phyloP scores from a whole-genome alignment of 2,888 invertebrate species.

The Ophraella communa region DNA sequence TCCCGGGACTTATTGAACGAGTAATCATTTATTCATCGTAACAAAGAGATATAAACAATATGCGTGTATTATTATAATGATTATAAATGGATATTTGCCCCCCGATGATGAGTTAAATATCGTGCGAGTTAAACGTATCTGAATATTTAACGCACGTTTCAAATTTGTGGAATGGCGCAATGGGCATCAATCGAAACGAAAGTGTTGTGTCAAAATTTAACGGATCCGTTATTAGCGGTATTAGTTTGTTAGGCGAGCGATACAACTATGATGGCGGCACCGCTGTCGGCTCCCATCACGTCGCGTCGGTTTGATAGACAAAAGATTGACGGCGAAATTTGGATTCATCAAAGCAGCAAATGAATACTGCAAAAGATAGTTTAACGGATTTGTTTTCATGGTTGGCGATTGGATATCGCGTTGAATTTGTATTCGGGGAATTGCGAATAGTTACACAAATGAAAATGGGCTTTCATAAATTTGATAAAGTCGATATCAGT shows the following conservation, averaged over 20 bases:
- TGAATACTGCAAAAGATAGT: conserved; percentile 20
- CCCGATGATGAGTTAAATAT: too few species aligned
- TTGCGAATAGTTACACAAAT: too few species aligned
- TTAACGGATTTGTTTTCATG: conserved; percentile 7
- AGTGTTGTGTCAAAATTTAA: conserved; percentile 7
- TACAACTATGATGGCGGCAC: background rate
- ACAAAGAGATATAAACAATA: too few species aligned
- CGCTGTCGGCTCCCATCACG: background rate
- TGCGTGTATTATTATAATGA: too few species aligned
- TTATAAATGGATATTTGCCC: too few species aligned
- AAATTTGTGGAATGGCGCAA: conserved; percentile 1
- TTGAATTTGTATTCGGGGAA: conserved; percentile 4
- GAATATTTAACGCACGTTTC: background rate
- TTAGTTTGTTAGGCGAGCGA: conserved; percentile 7
- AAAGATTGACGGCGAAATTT: conserved; percentile 19
- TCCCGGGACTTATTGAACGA: too few species aligned
- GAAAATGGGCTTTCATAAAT: too few species aligned
- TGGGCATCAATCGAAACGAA: background rate
- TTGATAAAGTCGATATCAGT: too few species aligned
- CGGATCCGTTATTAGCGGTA: conserved; percentile 6
- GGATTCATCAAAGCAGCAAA: conserved; percentile 24
- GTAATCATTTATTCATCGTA: too few species aligned
- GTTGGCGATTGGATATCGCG: conserved; percentile 2
- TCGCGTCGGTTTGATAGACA: conserved; percentile 19
- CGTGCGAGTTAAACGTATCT: background rate